Evolutionary conservation across 2,113 vertebrate species (phyloP), one percentile per base, ranked within the genome.

Genomic region (Gavia stellata): DNA sequence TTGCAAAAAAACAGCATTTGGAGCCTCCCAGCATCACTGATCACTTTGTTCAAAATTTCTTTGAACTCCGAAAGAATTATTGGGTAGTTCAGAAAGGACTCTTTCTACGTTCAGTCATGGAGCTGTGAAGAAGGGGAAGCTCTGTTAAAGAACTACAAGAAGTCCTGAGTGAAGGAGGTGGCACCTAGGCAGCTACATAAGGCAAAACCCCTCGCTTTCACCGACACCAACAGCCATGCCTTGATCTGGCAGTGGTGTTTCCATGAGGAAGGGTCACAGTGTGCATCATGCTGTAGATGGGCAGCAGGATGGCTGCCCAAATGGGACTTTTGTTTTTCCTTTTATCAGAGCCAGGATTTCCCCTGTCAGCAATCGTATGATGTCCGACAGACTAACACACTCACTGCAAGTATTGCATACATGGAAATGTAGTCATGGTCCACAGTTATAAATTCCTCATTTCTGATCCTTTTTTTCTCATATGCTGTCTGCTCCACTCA

Each of bases 161-260:
- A 94, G 42, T 62, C 10, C 50, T 31, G 23, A 50, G 29, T 34
- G 59, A 83, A 86, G 33, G 44, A 81, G 19, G 10, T 75, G 34
- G 29, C 49, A 14, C 65, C 65, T 26, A 40, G 25, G 23, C 34
- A 71, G 50, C 56, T 68, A 34, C 16, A 8, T 24, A 11, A 63
- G 47, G 42, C 55, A 73, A 38, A 78, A 3, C 8, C 25, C 24
- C 17, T 71, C 6, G 3, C 61, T 84, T 81, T 45, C 52, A 40
- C 52, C 0, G 0, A 25, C 31, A 38, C 33, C 14, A 17, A 6
- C 63, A 91, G 23, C 18, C 47, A 2, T 29, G 29, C n/a, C 34
- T 75, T 87, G 44, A 13, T 81, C 56, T 74, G 72, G 21, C 28
- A 24, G 25, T 70, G 58, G 11, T 70, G 17, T 94, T 59, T 81